phyloP scores from a whole-genome alignment of 1,140 invertebrate species.

The Leptinotarsa defecta region DNA sequence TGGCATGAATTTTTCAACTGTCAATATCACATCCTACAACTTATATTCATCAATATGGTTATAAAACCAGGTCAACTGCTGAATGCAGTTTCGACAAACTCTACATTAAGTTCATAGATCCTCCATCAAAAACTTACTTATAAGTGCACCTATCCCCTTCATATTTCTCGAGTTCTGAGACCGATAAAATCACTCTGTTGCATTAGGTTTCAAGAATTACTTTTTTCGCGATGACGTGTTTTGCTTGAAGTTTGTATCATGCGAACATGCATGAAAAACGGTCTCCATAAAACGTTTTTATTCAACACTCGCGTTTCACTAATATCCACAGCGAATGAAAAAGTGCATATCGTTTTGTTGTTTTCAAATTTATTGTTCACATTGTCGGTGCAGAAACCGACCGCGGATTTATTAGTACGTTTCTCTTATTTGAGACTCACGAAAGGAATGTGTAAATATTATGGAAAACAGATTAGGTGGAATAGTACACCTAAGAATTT shows the following conservation, averaged over 20 bases:
- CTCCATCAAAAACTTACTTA: background rate
- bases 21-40: too few relatives aligned
- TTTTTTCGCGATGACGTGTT: background rate
- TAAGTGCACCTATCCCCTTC: background rate
- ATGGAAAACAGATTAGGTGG: too few relatives aligned
- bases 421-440: too few relatives aligned
- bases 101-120: too few relatives aligned
- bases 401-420: background rate
- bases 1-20: too few relatives aligned
- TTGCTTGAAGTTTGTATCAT: background rate
- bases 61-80: too few relatives aligned
- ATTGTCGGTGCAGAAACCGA: background rate
- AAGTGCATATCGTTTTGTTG: background rate
- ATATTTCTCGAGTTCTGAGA: background rate
- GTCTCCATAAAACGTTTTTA: background rate
- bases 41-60: too few relatives aligned
- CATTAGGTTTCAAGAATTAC: background rate
- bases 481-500: too few relatives aligned
- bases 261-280: conserved; percentile 1
- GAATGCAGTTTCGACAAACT: too few relatives aligned
- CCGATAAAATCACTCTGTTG: conserved; percentile 1
- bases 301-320: conserved; percentile 5
- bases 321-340: background rate
- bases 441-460: too few relatives aligned
- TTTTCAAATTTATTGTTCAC: background rate